These are phyloP conservation scores for Regulus satrapa DNA, from an alignment of 2,113 vertebrate genomes.

Conservation along the genomic window DNA sequence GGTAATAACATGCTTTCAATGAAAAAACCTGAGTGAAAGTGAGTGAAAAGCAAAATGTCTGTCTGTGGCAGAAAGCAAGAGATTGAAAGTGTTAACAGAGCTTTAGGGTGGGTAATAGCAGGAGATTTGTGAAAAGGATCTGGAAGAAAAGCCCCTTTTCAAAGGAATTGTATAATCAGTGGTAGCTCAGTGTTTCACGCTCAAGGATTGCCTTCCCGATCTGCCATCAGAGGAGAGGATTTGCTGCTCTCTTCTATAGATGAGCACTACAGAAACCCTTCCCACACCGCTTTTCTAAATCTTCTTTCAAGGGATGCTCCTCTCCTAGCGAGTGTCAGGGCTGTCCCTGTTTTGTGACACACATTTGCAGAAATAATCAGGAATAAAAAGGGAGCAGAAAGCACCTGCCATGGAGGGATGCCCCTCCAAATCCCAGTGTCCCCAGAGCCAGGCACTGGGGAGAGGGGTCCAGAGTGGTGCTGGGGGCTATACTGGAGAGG, in stretches of 20 bases:
- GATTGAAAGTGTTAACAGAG: not conserved
- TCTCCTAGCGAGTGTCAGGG: not conserved
- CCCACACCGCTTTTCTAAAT: not conserved
- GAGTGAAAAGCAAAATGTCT: not conserved
- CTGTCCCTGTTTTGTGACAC: not conserved
- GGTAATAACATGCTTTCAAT: not conserved
- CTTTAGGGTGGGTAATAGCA: constrained; percentile 21
- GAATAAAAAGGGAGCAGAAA: not conserved
- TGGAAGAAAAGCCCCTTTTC: constrained; percentile 20
- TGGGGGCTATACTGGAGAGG: not conserved
- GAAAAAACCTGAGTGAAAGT: not conserved
- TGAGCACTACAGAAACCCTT: not conserved
- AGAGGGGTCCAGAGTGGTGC: accelerated
- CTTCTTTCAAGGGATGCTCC: not conserved
- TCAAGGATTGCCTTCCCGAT: not conserved
- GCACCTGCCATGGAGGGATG: not conserved
- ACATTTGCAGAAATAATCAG: not conserved
- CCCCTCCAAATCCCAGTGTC: not conserved
- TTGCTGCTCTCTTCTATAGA: not conserved
- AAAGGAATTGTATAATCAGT: constrained; percentile 4
- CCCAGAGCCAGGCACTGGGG: not conserved
- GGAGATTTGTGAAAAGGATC: constrained; percentile 23
- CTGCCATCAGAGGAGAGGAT: constrained; percentile 7
- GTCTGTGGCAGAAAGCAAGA: not conserved
- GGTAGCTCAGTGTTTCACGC: not conserved